Evolutionary conservation across 2,888 invertebrate species (phyloP).

Genomic region (Drosophila emarginata): DNA sequence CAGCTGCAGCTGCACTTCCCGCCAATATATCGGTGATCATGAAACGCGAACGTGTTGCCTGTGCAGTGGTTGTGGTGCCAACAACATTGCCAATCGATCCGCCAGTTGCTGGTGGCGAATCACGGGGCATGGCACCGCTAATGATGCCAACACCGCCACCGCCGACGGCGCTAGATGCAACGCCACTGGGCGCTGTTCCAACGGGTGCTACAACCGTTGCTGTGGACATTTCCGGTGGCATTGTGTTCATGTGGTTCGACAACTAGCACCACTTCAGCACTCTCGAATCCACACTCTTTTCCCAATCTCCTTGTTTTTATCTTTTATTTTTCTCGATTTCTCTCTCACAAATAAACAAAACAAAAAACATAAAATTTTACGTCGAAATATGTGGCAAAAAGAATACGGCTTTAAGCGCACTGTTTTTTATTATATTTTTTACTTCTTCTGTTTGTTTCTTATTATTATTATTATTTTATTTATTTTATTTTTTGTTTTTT

Average conservation of each 20-base stretch:
- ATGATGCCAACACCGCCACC: conserved; percentile 25
- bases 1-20: conserved; percentile 83
- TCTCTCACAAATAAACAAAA: conserved; percentile 2
- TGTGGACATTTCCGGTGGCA: conserved; percentile 81
- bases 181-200: conserved; percentile 49
- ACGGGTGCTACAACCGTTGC: conserved; percentile 68
- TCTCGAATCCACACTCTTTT: not conserved
- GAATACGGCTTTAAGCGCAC: not conserved
- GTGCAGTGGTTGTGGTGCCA: conserved; percentile 56
- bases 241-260: conserved; percentile 77
- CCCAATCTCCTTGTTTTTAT: not conserved
- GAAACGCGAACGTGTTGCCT: conserved; percentile 89
- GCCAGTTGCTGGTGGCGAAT: conserved; percentile 38
- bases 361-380: conserved; percentile 1
- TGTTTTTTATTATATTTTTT: not conserved
- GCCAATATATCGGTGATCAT: conserved; percentile 95
- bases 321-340: not conserved
- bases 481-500: conserved; percentile 18
- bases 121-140: conserved; percentile 23
- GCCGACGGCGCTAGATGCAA: conserved; percentile 32
- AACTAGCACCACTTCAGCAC: conserved; percentile 10
- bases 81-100: not conserved
- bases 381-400: not conserved
- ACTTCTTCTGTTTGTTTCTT: not conserved
- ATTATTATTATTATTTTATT: conserved; percentile 9